Evolutionary conservation across 2,113 vertebrate species (phyloP).

Genomic region (Serilophus lunatus): DNA sequence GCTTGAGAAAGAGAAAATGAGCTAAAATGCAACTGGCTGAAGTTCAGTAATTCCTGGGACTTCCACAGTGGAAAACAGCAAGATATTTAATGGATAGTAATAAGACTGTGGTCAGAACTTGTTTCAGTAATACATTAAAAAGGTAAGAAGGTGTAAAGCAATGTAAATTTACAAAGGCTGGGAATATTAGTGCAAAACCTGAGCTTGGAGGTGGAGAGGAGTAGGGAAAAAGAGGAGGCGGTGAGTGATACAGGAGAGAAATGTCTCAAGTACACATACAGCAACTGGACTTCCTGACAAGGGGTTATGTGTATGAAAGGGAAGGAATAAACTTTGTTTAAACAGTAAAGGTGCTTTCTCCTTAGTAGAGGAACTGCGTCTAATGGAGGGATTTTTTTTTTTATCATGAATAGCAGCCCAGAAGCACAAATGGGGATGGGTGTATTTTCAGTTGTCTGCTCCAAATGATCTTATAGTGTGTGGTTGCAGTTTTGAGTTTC

Average conservation of each 20-base stretch:
- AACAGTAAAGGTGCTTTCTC: background rate
- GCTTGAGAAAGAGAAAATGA: background rate
- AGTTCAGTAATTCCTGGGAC: background rate
- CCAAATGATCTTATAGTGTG: background rate
- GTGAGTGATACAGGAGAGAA: background rate
- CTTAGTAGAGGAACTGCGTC: background rate
- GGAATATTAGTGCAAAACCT: background rate
- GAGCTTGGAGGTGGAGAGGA: background rate
- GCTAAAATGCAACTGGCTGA: background rate
- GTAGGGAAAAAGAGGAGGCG: background rate
- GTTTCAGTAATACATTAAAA: background rate
- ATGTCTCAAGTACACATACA: background rate
- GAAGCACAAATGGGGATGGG: background rate
- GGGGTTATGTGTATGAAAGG: background rate
- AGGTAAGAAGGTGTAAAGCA: background rate
- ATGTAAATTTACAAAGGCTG: background rate
- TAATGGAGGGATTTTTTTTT: background rate
- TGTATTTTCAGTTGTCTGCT: background rate
- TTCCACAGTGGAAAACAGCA: background rate
- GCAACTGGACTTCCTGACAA: background rate
- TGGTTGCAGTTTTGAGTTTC: background rate
- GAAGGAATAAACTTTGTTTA: background rate
- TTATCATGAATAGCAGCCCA: background rate
- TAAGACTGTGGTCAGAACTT: background rate
- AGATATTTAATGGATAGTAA: background rate